Evolutionary conservation across 1,140 invertebrate species (phyloP).

Genomic region (Vanessa atalanta): DNA sequence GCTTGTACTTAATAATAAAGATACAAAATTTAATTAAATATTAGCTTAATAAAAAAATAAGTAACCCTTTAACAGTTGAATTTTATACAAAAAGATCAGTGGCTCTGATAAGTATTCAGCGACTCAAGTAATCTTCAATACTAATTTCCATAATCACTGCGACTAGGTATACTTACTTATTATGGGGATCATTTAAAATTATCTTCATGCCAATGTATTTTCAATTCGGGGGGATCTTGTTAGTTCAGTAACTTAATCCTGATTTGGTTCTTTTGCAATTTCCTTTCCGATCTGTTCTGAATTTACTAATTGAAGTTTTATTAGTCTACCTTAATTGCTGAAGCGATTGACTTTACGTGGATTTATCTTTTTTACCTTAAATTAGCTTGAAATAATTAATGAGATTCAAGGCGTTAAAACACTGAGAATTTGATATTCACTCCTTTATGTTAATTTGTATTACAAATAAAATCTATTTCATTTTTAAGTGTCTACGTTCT

Average conservation of each 20-base stretch:
- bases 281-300: conserved; percentile 11
- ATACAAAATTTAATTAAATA: too few relatives aligned
- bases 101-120: background rate
- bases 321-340: conserved; percentile 9
- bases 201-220: conserved; percentile 17
- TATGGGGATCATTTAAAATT: conserved; percentile 12
- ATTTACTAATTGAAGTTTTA: conserved; percentile 10
- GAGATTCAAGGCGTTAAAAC: background rate
- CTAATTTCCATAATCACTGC: conserved; percentile 23
- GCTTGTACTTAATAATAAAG: too few relatives aligned
- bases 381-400: background rate
- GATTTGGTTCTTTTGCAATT: background rate
- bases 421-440: too few relatives aligned
- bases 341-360: background rate
- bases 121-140: conserved; percentile 4
- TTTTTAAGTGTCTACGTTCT: too few relatives aligned
- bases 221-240: conserved; percentile 20
- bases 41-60: too few relatives aligned
- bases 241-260: conserved; percentile 20
- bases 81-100: background rate
- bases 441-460: too few relatives aligned
- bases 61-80: too few relatives aligned
- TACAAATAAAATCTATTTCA: too few relatives aligned
- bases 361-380: background rate
- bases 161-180: conserved; percentile 9